Conservation (phyloP, 2,797 vertebrate species). For the Ataeniobius toweri region DNA sequence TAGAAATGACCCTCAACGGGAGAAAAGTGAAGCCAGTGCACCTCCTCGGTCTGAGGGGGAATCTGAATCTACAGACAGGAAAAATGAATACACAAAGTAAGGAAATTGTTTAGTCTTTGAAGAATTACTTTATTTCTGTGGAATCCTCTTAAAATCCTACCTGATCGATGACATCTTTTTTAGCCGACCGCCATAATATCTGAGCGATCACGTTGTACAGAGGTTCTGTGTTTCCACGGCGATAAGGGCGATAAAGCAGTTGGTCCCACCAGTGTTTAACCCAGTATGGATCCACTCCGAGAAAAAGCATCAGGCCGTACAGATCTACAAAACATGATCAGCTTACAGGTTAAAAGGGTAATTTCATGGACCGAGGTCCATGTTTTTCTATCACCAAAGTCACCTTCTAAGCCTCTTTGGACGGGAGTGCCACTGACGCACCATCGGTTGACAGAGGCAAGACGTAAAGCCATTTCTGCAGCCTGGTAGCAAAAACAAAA, state of each 20-base stretch:
- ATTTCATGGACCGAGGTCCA: background rate
- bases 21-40: conserved; percentile 96
- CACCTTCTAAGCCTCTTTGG: conserved; percentile 96
- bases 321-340: conserved; percentile 80
- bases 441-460: conserved; percentile 96
- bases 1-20: conserved; percentile 99
- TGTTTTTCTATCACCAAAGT: conserved; percentile 12
- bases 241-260: conserved; percentile 93
- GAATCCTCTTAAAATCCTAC: conserved; percentile 67
- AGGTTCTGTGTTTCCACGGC: conserved; percentile 87
- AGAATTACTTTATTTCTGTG: background rate
- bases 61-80: conserved; percentile 89
- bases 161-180: conserved; percentile 98
- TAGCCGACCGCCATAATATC: conserved; percentile 95
- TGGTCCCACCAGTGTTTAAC: conserved; percentile 97
- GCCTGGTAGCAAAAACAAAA: conserved; percentile 77
- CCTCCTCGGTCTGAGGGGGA: conserved; percentile 94
- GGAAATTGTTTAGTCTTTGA: background rate
- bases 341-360: background rate
- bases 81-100: background rate
- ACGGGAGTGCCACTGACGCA: conserved; percentile 98
- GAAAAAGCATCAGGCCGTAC: conserved; percentile 94
- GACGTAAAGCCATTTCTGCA: conserved; percentile 96
- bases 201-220: conserved; percentile 90
- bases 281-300: conserved; percentile 97